These are phyloP conservation scores for Idaea dimidiata DNA, from an alignment of 2,888 invertebrate species.

Conservation along the genomic window DNA sequence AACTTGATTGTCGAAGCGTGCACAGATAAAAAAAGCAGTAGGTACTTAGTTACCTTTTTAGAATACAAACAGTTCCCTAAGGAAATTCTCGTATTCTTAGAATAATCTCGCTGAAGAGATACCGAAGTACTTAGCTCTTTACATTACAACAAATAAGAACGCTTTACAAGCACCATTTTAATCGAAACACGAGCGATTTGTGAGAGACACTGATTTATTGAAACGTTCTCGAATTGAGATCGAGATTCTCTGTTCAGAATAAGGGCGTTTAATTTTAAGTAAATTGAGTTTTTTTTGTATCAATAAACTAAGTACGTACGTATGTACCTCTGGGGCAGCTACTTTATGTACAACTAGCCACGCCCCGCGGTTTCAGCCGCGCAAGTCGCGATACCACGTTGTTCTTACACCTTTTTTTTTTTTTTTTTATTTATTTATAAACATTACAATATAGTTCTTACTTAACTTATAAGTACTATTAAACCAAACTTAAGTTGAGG, in stretches of 20 bases:
- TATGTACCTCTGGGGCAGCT: no score
- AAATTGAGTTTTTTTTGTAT: neutral
- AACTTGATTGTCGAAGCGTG: neutral
- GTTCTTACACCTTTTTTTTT: no score
- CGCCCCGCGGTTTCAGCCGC: no score
- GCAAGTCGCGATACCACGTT: no score
- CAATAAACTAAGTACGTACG: no score
- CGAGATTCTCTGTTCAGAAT: neutral
- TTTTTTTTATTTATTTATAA: no score
- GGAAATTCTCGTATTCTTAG: neutral
- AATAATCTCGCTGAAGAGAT: neutral
- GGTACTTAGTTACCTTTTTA: no score
- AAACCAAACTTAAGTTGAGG: no score
- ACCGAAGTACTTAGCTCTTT: neutral
- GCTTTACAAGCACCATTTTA: neutral
- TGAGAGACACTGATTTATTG: neutral
- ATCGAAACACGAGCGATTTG: slow-evolving; percentile 1
- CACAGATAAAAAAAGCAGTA: neutral
- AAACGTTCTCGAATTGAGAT: neutral
- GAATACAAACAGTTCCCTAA: neutral
- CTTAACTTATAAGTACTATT: no score
- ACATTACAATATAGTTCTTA: no score
- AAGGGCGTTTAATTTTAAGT: neutral
- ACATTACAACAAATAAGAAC: neutral
- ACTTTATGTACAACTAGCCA: no score